A percentile compares a stretch with the other conserved stretches of the same genome.
Evolutionary conservation across 1,140 invertebrate species (phyloP).

Genomic region (Lasaia peninsularis): DNA sequence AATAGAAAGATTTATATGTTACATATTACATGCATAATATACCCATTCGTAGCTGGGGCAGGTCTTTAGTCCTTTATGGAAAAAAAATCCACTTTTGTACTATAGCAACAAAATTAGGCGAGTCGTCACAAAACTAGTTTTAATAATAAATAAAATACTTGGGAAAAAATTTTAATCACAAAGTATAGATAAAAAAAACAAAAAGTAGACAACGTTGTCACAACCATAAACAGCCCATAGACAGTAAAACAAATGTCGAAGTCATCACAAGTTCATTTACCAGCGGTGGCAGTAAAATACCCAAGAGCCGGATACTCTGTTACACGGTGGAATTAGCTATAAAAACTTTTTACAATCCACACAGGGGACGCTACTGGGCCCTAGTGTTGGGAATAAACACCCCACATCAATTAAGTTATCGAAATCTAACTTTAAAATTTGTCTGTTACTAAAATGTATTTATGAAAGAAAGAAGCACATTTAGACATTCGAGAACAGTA

Average conservation of each 20-base stretch:
- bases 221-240: conserved; percentile 13
- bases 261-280: conserved; percentile 19
- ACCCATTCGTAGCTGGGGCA: too few relatives aligned
- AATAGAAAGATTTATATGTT: too few relatives aligned
- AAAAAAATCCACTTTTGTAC: too few relatives aligned
- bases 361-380: background rate
- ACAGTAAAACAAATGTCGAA: conserved; percentile 20
- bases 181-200: conserved; percentile 7
- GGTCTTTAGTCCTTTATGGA: too few relatives aligned
- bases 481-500: too few relatives aligned
- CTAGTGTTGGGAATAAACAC: background rate
- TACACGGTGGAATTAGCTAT: conserved; percentile 12
- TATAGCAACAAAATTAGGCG: too few relatives aligned
- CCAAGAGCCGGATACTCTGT: conserved; percentile 3
- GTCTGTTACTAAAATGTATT: background rate
- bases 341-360: conserved; percentile 10
- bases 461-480: background rate
- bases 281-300: conserved; percentile 5
- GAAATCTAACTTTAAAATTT: background rate
- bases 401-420: background rate
- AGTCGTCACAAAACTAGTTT: too few relatives aligned
- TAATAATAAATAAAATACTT: too few relatives aligned
- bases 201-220: background rate
- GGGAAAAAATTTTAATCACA: background rate
- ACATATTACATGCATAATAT: too few relatives aligned